phyloP scores from a whole-genome alignment of 2,113 vertebrate genomes.

The Porphyrio hochstetteri region DNA sequence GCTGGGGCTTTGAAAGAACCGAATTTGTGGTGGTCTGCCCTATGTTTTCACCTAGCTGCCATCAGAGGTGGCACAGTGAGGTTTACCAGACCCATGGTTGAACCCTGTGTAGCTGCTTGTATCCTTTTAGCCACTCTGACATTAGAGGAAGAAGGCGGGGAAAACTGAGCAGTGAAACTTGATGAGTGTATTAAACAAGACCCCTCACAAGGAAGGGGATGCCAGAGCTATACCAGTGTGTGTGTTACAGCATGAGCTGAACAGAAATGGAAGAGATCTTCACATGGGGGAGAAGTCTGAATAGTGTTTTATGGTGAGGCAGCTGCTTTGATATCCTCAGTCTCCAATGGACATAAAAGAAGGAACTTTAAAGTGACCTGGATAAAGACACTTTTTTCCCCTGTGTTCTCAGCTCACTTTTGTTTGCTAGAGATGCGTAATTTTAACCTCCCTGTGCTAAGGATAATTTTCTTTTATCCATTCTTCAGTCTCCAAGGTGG shows the following conservation, averaged over 20 bases:
- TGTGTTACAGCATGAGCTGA: background rate
- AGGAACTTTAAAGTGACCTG: background rate
- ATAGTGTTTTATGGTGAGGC: background rate
- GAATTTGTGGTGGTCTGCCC: background rate
- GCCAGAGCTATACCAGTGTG: background rate
- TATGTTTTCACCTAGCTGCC: background rate
- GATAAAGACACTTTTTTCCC: background rate
- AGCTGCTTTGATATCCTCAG: background rate
- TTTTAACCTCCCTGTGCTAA: background rate
- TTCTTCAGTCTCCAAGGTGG: background rate
- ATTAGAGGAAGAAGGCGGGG: background rate
- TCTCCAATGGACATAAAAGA: background rate
- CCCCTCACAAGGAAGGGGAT: background rate
- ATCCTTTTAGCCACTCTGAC: background rate
- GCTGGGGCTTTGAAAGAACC: background rate
- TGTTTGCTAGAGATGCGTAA: background rate
- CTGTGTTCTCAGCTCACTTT: background rate
- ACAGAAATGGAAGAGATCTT: background rate
- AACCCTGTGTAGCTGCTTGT: background rate
- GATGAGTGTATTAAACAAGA: background rate
- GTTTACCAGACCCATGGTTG: background rate
- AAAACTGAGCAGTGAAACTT: background rate
- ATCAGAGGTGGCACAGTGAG: background rate
- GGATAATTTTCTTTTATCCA: background rate
- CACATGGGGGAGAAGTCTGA: background rate